Conservation (phyloP, 2,888 invertebrate species). For the Ophion slaviceki region DNA sequence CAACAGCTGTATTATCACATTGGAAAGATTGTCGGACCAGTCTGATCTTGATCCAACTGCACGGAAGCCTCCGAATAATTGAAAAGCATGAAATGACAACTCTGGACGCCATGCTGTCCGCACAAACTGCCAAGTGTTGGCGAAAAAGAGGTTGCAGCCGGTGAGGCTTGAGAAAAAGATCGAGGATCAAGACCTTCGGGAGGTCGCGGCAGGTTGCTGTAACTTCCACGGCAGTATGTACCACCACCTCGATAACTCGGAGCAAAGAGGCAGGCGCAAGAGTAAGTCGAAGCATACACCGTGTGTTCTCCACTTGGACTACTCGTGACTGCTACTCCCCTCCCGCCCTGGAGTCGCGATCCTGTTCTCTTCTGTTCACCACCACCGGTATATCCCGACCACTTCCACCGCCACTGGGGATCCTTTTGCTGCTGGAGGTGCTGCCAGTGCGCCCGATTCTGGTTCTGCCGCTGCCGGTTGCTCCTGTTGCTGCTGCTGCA, state of each 20-base stretch:
- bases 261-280: slow-evolving; percentile 65
- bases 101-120: not conserved
- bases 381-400: slow-evolving; percentile 66
- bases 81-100: slow-evolving; percentile 3
- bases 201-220: slow-evolving; percentile 63
- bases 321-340: slow-evolving; percentile 66
- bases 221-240: slow-evolving; percentile 42
- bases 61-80: not conserved
- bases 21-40: not conserved
- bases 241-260: slow-evolving; percentile 46
- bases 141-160: not conserved
- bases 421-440: slow-evolving; percentile 62
- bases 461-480: slow-evolving; percentile 53
- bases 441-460: slow-evolving; percentile 64
- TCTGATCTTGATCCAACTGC: not conserved
- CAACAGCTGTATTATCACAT: not conserved
- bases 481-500: slow-evolving; percentile 59
- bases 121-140: slow-evolving; percentile 2
- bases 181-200: slow-evolving; percentile 51
- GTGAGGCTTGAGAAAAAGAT: not conserved
- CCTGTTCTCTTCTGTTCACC: slow-evolving; percentile 63
- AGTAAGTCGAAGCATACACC: slow-evolving; percentile 59
- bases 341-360: slow-evolving; percentile 49
- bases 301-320: slow-evolving; percentile 59
- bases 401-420: slow-evolving; percentile 69